Base-by-base conservation (phyloP, 2,888 invertebrate genomes). In the Orthonevra nobilis region DNA sequence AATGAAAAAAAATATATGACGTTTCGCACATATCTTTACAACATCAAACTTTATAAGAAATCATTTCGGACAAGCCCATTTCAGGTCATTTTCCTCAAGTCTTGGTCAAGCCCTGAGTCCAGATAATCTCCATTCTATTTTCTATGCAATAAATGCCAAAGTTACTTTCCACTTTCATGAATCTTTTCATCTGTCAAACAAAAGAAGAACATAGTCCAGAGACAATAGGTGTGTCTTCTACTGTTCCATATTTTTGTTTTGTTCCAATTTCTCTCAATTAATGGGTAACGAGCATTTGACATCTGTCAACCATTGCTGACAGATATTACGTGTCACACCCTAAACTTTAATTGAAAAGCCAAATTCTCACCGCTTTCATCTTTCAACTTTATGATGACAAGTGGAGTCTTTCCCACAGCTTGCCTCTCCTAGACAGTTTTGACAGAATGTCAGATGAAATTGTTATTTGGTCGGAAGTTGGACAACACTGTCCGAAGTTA, bases 371-470 rank as follows among this genome's bases (percentile, higher is more conserved):
- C 34, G 36, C 52, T 23, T 52, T 52, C 52, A 26, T 23, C 12
- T 14, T 50, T 42, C 3, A 7, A 6, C 14, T 44, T 4, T 15
- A 23, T 52, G 52, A 7, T 6, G n/a, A 36, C 10, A 6, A 23
- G 44, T 26, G 44, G 14, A 26, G 26, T 26, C n/a, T 26, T 36
- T 54, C 28, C 54, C 54, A 38, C n/a, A n/a, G 6, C 54, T 9
- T 23, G 23, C 5, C 23, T 23, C 3, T 23, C 23, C 23, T 4
- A 23, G 2, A 9, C 30, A 28, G 12, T 9, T 23, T 46, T 46
- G 46, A 36, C 61, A 61, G 36, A 44, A 44, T 60, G 60, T 34
- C 34, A 34, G 30, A 60, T 34, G 34, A 26, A 9, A 46, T 46
- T 15, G 46, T 10, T 32, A 2, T 30, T 12, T 28, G n/a, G n/a